Conservation (phyloP, 2,113 vertebrate genomes). For the Pelecanus crispus region DNA sequence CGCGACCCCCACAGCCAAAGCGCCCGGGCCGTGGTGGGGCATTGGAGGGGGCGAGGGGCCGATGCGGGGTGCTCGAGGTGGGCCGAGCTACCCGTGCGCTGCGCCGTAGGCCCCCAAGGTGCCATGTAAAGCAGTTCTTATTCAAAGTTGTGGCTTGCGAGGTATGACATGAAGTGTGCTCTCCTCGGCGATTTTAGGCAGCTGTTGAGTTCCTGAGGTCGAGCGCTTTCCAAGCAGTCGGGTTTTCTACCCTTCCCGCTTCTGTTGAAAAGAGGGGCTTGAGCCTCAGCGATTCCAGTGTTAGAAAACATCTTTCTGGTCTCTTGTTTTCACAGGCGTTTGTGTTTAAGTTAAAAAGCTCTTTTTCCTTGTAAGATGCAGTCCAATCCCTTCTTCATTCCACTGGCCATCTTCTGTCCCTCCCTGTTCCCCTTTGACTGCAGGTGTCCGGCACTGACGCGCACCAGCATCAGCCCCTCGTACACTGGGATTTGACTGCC, state of each 20-base stretch:
- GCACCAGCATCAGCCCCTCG: background rate
- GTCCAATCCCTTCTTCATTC: background rate
- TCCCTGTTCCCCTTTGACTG: background rate
- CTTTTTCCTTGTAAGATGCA: background rate
- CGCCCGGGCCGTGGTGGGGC: rapidly evolving
- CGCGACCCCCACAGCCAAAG: background rate
- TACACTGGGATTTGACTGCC: background rate
- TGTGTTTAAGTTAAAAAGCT: background rate
- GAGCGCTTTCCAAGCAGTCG: background rate
- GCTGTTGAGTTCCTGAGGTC: background rate
- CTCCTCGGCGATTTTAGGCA: background rate
- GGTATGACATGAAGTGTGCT: rapidly evolving
- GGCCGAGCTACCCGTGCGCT: background rate
- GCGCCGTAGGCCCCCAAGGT: no score
- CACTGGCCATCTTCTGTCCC: background rate
- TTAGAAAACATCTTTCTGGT: background rate
- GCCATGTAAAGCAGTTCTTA: background rate
- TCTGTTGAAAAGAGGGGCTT: background rate
- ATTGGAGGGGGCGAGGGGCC: no score
- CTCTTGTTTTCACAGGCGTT: background rate
- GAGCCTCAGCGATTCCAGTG: background rate
- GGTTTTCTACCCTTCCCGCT: background rate
- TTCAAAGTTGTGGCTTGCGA: background rate
- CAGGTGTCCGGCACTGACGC: background rate
- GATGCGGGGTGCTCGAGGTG: rapidly evolving